These are phyloP conservation scores for Pipra filicauda DNA, from an alignment of 2,113 vertebrate species.

Conservation along the genomic window DNA sequence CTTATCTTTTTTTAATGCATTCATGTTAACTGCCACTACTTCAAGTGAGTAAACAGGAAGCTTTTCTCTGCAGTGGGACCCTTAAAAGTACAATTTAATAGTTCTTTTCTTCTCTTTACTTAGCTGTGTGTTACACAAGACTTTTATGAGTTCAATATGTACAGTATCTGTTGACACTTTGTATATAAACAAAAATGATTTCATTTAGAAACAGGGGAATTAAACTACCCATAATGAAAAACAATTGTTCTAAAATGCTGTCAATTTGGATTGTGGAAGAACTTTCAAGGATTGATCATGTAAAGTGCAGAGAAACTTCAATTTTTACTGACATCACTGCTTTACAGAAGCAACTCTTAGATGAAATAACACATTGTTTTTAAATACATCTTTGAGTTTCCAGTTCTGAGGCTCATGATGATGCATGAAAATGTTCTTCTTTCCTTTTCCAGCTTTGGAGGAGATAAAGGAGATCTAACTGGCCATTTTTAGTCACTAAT, in stretches of 20 bases:
- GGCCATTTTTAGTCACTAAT: neutral
- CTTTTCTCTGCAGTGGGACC: neutral
- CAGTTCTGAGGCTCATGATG: neutral
- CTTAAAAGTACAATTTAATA: slow-evolving; percentile 5
- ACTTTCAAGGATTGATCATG: slow-evolving; percentile 1
- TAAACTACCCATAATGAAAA: slow-evolving; percentile 56
- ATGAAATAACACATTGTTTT: neutral
- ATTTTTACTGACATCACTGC: neutral
- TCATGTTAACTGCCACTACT: neutral
- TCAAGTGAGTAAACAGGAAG: neutral
- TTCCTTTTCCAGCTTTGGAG: neutral
- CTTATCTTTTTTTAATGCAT: slow-evolving; percentile 11
- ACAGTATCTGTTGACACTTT: slow-evolving; percentile 57
- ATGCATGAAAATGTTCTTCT: neutral
- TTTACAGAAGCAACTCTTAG: neutral
- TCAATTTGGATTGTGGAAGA: slow-evolving; percentile 25
- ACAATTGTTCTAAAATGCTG: slow-evolving; percentile 43
- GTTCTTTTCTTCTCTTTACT: slow-evolving; percentile 13
- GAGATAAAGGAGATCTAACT: neutral
- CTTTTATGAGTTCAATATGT: slow-evolving; percentile 61
- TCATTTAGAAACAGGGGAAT: slow-evolving; percentile 39
- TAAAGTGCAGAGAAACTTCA: neutral
- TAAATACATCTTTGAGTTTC: neutral
- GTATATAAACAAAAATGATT: slow-evolving; percentile 59
- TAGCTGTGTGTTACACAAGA: slow-evolving; percentile 22